Evolutionary conservation across 2,113 vertebrate genomes (phyloP).

Genomic region (Planiliza haematocheilus): DNA sequence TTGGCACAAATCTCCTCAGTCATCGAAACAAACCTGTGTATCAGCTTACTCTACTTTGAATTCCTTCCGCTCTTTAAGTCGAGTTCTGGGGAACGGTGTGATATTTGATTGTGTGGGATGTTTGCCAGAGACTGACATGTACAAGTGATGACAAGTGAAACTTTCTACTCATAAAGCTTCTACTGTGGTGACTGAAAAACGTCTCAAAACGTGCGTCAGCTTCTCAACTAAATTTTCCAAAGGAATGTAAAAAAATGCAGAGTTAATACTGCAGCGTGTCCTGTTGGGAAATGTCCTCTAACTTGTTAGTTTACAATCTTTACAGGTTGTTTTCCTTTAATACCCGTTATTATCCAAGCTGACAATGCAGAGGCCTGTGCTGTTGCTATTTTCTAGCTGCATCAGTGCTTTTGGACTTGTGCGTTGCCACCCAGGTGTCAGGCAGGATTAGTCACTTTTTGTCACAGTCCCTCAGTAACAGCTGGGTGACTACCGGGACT

Average conservation of each 20-base stretch:
- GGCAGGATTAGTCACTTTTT: constrained; percentile 2
- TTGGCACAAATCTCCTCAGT: neutral
- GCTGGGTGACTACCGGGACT: constrained; percentile 20
- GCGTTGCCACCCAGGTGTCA: constrained; percentile 13
- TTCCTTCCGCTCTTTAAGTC: neutral
- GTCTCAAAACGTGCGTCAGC: constrained; percentile 14
- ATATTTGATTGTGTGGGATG: neutral
- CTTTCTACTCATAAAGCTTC: neutral
- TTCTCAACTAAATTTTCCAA: neutral
- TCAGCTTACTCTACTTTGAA: neutral
- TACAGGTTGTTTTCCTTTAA: too few species aligned
- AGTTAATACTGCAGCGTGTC: too few species aligned
- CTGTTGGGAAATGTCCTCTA: too few species aligned
- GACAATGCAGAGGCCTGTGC: neutral
- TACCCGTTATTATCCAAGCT: neutral
- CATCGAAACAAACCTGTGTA: neutral
- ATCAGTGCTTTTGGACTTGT: neutral
- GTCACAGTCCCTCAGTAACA: constrained; percentile 6
- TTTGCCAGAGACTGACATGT: neutral
- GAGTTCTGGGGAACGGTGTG: neutral
- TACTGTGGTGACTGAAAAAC: constrained; percentile 23
- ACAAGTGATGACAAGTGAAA: constrained; percentile 2
- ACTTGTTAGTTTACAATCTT: too few species aligned
- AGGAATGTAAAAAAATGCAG: constrained; percentile 33
- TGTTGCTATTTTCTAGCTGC: neutral